Evolutionary conservation across 2,797 vertebrate species (phyloP), one percentile per base, ranked within the genome.

Genomic region (Paratrypauchen microcephalus): DNA sequence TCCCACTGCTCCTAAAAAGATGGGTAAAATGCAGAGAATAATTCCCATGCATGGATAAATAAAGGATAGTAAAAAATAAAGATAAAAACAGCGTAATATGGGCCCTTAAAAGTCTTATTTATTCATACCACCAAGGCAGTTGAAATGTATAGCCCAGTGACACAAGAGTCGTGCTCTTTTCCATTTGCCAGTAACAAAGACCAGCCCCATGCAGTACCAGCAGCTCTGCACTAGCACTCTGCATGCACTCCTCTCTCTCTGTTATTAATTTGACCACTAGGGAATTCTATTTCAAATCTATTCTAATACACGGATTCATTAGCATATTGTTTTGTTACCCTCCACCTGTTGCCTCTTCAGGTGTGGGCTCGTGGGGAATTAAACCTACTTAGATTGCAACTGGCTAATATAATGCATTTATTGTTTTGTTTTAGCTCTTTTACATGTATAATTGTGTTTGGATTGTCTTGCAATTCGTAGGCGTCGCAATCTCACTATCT

Each of bases 391-490:
- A 13, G 12, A 57, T 28, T 61, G 75, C 56, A 65, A 9, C 41
- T 36, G 9, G 71, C 48, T 55, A 12, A 41, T 61, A 12, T 24
- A 69, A 64, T 66, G 12, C 50, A 72, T 55, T 48, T 28, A 67
- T 36, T 26, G 23, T 1, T 54, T 79, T n/a, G 60, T 24, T 73
- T 70, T 74, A 68, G 50, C 11, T 72, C 74, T 80, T 68, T 21
- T 61, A 57, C 26, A 41, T 36, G 57, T 45, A 55, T 30, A 77
- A 81, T 67, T 76, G 52, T 66, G 67, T 72, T 65, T 76, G 36
- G 32, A 32, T 56, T 50, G 19, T 60, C 48, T 63, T 50, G 62
- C 48, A 41, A 1, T 32, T 23, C 54, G 48, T 62, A 6, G 15
- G 39, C 28, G 60, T 62, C 65, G 52, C 39, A 61, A 45, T 64